Conservation (phyloP, 2,888 invertebrate genomes). For the Crocallis elinguaria region DNA sequence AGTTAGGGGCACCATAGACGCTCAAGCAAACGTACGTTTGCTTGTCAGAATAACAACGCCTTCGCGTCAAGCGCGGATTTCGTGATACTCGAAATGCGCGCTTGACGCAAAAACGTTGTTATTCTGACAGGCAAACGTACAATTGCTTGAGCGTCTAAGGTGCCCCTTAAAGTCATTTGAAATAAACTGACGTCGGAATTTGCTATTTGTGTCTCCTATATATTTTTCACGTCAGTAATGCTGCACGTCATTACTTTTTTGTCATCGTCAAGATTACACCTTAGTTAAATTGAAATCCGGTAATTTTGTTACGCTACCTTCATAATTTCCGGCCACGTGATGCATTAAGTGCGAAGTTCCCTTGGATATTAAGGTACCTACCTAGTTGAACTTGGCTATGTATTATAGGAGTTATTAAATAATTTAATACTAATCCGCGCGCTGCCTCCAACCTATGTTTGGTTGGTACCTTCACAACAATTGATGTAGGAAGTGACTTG, state of each 20-base stretch:
- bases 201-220: constrained; percentile 29
- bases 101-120: too few relatives aligned
- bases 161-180: background rate
- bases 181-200: background rate
- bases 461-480: constrained; percentile 6
- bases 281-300: constrained; percentile 48
- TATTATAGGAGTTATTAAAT: constrained; percentile 19
- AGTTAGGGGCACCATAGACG: too few relatives aligned
- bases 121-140: too few relatives aligned
- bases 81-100: too few relatives aligned
- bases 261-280: constrained; percentile 47
- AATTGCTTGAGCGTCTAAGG: too few relatives aligned
- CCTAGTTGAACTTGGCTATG: constrained; percentile 20
- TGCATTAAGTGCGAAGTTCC: constrained; percentile 24
- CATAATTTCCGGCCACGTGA: constrained; percentile 40
- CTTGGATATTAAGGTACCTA: constrained; percentile 28
- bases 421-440: constrained; percentile 20
- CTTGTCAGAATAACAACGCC: too few relatives aligned
- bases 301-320: constrained; percentile 43
- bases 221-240: constrained; percentile 42
- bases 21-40: too few relatives aligned
- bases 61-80: too few relatives aligned
- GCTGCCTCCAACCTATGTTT: too few relatives aligned
- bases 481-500: constrained; percentile 8
- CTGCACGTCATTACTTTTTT: constrained; percentile 39